Evolutionary conservation across 2,113 vertebrate species (phyloP), one percentile per base, ranked within the genome.

Genomic region (Calonectris borealis): DNA sequence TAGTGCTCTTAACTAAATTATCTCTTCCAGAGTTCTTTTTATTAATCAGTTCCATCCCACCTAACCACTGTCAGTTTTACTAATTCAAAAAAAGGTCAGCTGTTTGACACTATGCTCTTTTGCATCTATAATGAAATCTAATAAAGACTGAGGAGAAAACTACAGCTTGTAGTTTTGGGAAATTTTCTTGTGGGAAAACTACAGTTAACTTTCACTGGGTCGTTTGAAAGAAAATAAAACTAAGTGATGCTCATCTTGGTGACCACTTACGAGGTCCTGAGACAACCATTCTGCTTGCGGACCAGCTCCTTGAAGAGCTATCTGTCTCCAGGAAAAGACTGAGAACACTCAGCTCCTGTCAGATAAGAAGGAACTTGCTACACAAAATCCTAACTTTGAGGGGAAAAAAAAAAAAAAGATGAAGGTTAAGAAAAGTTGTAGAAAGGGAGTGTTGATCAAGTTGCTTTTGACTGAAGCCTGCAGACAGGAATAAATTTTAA

Each of bases 221-320:
- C 42, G 55, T 90, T 79, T 92, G 90, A 83, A 93, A 77, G 88
- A 96, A 92, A 91, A 80, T 90, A 85, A 89, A 77, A 71, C 32
- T 83, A 73, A 86, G 46, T 3, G 4, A 51, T 69, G 49, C 24
- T 83, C 78, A 83, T 94, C 73, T 85, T 80, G 82, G 44, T 81
- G 76, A 78, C 86, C 64, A 55, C 55, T 77, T 54, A 61, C 57
- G 58, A 83, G 61, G 34, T 57, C 58, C 70, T 85, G 34, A 93
- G 81, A 93, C 65, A 94, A 31, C 55, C 25, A 27, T 76, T 83
- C 44, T 69, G 40, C 54, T 54, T 66, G 31, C 4, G 3, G 49
- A 80, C 34, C 54, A 40, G n/a, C 65, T 73, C 42, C 84, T 80
- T 58, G 66, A 90, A 76, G 58, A 46, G 49, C 36, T 65, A 7